Conservation (phyloP, 2,888 invertebrate species). For the Leucozona laternaria region DNA sequence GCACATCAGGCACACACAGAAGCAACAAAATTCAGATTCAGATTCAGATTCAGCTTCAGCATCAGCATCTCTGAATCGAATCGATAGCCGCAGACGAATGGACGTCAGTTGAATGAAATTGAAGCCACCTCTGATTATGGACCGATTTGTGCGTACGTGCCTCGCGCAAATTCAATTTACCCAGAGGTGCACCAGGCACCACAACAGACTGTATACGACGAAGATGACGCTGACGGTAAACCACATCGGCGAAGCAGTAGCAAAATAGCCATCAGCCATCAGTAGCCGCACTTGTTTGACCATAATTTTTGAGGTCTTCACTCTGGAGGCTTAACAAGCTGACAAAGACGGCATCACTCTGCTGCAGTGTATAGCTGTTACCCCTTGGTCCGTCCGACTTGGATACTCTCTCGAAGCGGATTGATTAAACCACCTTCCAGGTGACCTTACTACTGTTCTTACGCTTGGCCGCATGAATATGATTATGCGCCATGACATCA, state of each 20-base stretch:
- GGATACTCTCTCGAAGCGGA: conserved; percentile 61
- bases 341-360: conserved; percentile 41
- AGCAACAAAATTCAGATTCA: conserved; percentile 13
- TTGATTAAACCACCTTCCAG: conserved; percentile 82
- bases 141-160: conserved; percentile 83
- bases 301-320: conserved; percentile 73
- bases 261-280: conserved; percentile 47
- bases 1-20: too few relatives aligned
- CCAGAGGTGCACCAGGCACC: conserved; percentile 37
- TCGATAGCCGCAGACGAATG: conserved; percentile 73
- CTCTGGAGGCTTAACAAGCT: conserved; percentile 67
- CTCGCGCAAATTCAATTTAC: conserved; percentile 82
- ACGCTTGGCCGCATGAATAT: conserved; percentile 75
- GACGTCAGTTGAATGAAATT: conserved; percentile 76
- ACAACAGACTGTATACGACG: not conserved
- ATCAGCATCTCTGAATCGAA: conserved; percentile 55
- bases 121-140: conserved; percentile 77
- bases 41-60: conserved; percentile 1
- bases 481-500: conserved; percentile 74
- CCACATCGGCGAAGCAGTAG: conserved; percentile 54
- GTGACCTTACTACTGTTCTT: conserved; percentile 84
- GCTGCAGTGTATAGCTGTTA: too few relatives aligned
- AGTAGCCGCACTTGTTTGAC: conserved; percentile 68
- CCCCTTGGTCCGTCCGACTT: conserved; percentile 4
- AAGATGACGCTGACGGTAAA: conserved; percentile 44